Conservation (phyloP, 2,113 vertebrate genomes). For the Antigone vipio region DNA sequence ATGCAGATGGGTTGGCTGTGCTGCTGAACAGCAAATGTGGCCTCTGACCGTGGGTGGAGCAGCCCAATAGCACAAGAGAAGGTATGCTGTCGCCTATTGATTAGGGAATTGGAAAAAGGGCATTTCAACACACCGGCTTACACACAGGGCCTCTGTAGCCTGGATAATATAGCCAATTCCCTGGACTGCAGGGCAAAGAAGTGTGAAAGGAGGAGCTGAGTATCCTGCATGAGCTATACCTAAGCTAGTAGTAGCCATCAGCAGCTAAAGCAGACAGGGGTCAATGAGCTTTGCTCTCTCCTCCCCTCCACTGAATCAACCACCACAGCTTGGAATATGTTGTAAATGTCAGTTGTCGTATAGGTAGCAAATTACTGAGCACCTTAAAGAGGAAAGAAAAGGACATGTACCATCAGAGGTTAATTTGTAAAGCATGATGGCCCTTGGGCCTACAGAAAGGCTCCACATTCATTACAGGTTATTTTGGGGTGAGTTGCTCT, state of each 20-base stretch:
- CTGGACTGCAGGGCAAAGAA: neutral
- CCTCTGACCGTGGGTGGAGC: neutral
- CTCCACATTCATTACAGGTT: neutral
- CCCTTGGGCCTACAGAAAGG: neutral
- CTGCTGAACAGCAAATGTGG: rapidly evolving
- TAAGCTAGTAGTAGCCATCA: neutral
- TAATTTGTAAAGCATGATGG: neutral
- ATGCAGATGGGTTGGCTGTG: neutral
- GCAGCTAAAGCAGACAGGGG: neutral
- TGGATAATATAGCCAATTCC: neutral
- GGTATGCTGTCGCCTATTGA: neutral
- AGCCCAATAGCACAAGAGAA: neutral
- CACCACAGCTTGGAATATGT: neutral
- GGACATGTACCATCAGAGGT: neutral
- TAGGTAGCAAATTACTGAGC: neutral
- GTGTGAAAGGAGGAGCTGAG: neutral
- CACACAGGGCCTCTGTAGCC: neutral
- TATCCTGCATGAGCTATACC: neutral
- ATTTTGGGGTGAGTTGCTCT: neutral
- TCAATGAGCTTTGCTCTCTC: neutral
- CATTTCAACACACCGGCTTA: neutral
- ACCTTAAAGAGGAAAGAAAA: neutral
- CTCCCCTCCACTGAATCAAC: neutral
- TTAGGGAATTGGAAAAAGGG: neutral
- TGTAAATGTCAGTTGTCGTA: neutral